Evolutionary conservation across 2,888 invertebrate species (phyloP), one percentile per base, ranked within the genome.

Genomic region (Pediacus dermestoides): DNA sequence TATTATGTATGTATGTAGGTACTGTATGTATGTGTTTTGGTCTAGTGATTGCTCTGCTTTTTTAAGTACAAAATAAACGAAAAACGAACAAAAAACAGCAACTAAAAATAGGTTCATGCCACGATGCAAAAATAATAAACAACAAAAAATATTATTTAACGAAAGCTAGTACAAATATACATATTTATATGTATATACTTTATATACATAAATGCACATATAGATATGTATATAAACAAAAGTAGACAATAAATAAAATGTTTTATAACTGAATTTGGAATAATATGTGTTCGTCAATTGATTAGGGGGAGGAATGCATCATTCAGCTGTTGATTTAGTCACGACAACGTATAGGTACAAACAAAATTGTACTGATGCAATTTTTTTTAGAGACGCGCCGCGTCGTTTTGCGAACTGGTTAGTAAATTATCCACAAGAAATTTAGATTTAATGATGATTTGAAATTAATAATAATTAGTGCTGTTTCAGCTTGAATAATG

Each of bases 1-100:
- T 33, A 33, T 23, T 21, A 7, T 16, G 23, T 33, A 18, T 39
- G 33, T 38, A 36, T 48, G 30, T 40, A 39, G n/a, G 40, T 50
- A 37, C 34, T 39, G 46, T 52, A 52, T 52, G 47, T 55, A 46
- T 46, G 39, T 46, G 41, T 44, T 36, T 55, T 52, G 47, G 14
- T 12, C 40, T 56, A 47, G 61, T 63, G 63, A 65, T 67, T 67
- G 66, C 67, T 67, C 67, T 68, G 67, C 64, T 66, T 60, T 63
- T 56, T 58, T 50, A 49, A 46, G 9, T 25, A 28, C 12, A 48
- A 54, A 56, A 53, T 54, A 52, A 60, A 58, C 55, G 55, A 50
- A 59, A 58, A 50, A 42, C 44, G 50, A 58, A 52, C 45, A 50
- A 55, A 59, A 51, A 46, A 52, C 48, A 61, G 61, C 57, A 60